These are phyloP conservation scores for Accipiter virgatus DNA, from an alignment of 2,113 vertebrate species.

Conservation along the genomic window DNA sequence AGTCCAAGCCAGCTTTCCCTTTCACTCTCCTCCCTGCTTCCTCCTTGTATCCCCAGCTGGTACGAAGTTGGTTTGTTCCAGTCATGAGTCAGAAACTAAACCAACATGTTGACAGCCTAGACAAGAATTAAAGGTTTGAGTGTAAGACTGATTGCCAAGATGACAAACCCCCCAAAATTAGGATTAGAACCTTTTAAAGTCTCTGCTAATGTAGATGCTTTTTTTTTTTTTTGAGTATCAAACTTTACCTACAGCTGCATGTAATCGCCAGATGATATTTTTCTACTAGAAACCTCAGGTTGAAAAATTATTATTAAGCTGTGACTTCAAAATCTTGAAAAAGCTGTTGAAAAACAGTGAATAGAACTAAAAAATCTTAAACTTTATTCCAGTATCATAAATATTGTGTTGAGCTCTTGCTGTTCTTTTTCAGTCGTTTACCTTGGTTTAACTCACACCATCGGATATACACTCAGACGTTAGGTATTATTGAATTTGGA, in stretches of 20 bases:
- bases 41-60: background rate
- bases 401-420: background rate
- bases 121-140: background rate
- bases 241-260: background rate
- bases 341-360: background rate
- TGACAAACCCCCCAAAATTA: background rate
- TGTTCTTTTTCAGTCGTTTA: background rate
- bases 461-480: background rate
- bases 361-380: background rate
- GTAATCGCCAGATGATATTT: background rate
- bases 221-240: background rate
- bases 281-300: background rate
- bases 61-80: rapidly evolving
- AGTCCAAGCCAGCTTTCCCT: background rate
- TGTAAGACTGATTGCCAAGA: background rate
- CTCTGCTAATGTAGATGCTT: background rate
- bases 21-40: background rate
- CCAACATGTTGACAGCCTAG: background rate
- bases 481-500: background rate
- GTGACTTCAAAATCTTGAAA: background rate
- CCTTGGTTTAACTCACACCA: background rate
- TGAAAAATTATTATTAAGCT: background rate
- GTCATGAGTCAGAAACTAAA: background rate
- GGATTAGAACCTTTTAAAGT: background rate
- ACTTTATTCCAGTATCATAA: background rate